Evolutionary conservation across 2,888 invertebrate species (phyloP).

Genomic region (Dorcus hopei): DNA sequence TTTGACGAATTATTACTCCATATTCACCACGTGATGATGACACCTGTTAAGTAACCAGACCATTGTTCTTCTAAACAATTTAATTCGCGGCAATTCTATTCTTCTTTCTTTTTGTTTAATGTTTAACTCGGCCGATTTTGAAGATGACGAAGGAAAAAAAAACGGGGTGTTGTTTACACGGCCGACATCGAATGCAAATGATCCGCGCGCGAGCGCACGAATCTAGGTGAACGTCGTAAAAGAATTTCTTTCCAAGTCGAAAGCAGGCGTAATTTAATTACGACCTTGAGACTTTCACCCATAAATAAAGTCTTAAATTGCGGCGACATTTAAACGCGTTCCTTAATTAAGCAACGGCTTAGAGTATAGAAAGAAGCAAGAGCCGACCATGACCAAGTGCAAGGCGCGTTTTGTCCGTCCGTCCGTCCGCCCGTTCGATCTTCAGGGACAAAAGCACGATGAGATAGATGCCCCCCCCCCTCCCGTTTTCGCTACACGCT

Average conservation of each 20-base stretch:
- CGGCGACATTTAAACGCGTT: too few species aligned
- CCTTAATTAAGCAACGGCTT: too few species aligned
- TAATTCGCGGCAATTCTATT: conserved; percentile 10
- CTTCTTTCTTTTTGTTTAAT: conserved; percentile 2
- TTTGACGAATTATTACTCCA: conserved; percentile 21
- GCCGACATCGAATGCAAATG: conserved; percentile 14
- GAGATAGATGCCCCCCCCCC: too few species aligned
- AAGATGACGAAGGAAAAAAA: too few species aligned
- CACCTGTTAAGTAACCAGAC: background rate
- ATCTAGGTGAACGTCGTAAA: conserved; percentile 5
- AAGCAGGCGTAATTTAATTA: too few species aligned
- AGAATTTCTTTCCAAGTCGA: too few species aligned
- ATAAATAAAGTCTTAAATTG: too few species aligned
- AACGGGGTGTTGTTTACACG: background rate
- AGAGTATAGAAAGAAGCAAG: background rate
- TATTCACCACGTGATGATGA: conserved; percentile 16
- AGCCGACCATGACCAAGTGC: background rate
- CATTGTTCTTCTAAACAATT: too few species aligned
- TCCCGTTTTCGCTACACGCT: conserved; percentile 32
- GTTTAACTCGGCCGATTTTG: too few species aligned
- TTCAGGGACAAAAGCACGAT: too few species aligned
- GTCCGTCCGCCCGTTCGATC: background rate
- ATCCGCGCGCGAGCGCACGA: conserved; percentile 4
- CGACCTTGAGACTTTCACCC: too few species aligned
- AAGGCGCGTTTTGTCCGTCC: background rate